phyloP scores from a whole-genome alignment of 2,888 invertebrate species.

The Holacanthella duospinosa region DNA sequence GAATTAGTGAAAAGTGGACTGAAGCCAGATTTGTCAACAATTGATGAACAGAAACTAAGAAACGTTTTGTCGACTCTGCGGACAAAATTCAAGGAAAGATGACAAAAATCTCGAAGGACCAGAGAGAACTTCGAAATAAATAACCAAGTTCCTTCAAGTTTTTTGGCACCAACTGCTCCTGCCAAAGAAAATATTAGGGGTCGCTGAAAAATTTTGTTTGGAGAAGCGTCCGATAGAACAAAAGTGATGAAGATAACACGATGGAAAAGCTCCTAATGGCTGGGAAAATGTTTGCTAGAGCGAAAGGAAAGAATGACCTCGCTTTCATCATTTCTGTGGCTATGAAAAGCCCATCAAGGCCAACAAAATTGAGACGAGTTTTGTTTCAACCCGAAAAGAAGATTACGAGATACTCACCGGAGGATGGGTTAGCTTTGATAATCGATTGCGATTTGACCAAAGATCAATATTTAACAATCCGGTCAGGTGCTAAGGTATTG shows the following conservation, averaged over 20 bases:
- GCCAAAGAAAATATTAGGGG: neutral
- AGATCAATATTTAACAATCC: neutral
- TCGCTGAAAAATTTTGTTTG: neutral
- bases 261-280: neutral
- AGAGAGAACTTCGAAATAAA: too few species aligned
- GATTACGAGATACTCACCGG: neutral
- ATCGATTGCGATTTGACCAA: neutral
- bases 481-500: neutral
- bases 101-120: too few species aligned
- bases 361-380: neutral
- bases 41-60: too few species aligned
- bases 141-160: too few species aligned
- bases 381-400: neutral
- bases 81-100: too few species aligned
- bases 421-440: neutral
- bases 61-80: too few species aligned
- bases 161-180: neutral
- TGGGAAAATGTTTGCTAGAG: neutral
- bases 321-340: neutral
- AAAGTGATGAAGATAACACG: neutral
- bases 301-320: neutral
- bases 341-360: neutral
- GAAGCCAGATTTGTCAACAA: too few species aligned
- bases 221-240: neutral
- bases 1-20: too few species aligned